These are phyloP conservation scores for Diphyllodes magnificus DNA, from an alignment of 2,113 vertebrate species.

Conservation along the genomic window DNA sequence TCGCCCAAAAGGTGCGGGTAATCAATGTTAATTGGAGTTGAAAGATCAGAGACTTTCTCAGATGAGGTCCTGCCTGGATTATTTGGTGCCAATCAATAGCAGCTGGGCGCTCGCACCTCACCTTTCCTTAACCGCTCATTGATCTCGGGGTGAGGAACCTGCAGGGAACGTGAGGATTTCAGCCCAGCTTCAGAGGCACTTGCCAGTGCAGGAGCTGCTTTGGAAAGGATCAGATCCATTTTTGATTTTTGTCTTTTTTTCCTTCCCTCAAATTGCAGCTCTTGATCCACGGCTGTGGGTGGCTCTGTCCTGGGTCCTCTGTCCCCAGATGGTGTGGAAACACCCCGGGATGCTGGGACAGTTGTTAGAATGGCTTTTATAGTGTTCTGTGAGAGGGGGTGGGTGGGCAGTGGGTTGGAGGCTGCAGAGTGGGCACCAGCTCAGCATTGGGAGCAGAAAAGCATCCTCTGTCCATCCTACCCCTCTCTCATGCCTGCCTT, in stretches of 20 bases:
- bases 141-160: not conserved
- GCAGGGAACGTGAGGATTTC: not conserved
- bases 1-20: conserved; percentile 18
- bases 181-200: not conserved
- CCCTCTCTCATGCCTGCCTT: not conserved
- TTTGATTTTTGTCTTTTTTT: not conserved
- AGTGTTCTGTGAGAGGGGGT: not conserved
- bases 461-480: not conserved
- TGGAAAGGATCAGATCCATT: not conserved
- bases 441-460: not conserved
- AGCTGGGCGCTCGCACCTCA: conserved; percentile 36
- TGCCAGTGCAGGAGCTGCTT: not conserved
- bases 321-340: not conserved
- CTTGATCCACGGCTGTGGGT: fast-evolving
- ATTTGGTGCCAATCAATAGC: conserved; percentile 53
- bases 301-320: not conserved
- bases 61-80: conserved; percentile 55
- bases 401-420: not conserved
- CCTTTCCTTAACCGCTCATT: conserved; percentile 50
- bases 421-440: not conserved
- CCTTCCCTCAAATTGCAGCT: fast-evolving
- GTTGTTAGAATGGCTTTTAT: not conserved
- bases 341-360: fast-evolving
- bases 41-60: conserved; percentile 46
- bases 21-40: conserved; percentile 63